These are phyloP conservation scores for Volucella inflata DNA, from an alignment of 2,888 invertebrate species.

Conservation along the genomic window DNA sequence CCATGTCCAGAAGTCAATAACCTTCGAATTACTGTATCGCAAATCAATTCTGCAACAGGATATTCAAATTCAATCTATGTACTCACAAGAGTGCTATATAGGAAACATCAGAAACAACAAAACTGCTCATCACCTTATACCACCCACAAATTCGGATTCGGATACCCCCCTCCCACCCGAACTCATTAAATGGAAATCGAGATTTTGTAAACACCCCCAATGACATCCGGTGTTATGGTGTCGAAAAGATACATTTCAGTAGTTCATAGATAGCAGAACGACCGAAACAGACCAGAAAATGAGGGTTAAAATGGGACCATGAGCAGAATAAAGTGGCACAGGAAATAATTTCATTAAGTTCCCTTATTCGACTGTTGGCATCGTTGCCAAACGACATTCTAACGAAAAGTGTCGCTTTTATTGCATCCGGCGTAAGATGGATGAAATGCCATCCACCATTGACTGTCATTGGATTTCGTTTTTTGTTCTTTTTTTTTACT, in stretches of 20 bases:
- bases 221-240: slow-evolving; percentile 29
- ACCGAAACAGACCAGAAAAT: slow-evolving; percentile 18
- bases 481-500: background rate
- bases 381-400: slow-evolving; percentile 8
- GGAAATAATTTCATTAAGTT: slow-evolving; percentile 57
- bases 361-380: slow-evolving; percentile 25
- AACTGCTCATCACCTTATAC: background rate
- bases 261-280: background rate
- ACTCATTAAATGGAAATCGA: slow-evolving; percentile 47
- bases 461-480: background rate
- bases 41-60: slow-evolving; percentile 22
- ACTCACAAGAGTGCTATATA: background rate
- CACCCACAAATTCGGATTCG: slow-evolving; percentile 2
- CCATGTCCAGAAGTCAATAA: too few relatives aligned
- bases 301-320: slow-evolving; percentile 8
- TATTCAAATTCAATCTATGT: slow-evolving; percentile 16
- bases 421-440: slow-evolving; percentile 51
- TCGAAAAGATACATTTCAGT: slow-evolving; percentile 16
- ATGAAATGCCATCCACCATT: slow-evolving; percentile 27
- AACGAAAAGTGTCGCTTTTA: slow-evolving; percentile 43
- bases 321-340: slow-evolving; percentile 33
- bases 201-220: slow-evolving; percentile 37
- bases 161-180: too few relatives aligned
- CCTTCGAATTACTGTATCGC: background rate
- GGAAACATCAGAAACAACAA: slow-evolving; percentile 3